Percentiles rank a stretch among this genome's conserved stretches.
phyloP scores from a whole-genome alignment of 2,113 vertebrate species.

The Gallinago jamesoni region DNA sequence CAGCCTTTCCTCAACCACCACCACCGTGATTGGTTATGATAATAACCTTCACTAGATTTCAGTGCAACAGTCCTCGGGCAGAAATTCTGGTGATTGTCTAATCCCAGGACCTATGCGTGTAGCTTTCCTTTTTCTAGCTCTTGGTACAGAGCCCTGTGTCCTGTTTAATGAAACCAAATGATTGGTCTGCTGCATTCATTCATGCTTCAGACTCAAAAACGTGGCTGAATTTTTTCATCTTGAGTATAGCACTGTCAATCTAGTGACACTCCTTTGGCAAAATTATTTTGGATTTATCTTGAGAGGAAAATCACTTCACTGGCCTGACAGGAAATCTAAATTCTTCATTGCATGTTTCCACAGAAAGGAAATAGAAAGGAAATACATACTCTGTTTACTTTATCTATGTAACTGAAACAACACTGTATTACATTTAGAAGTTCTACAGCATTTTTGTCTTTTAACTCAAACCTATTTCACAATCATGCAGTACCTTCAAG shows the following conservation, averaged over 20 bases:
- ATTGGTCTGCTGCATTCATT: not conserved
- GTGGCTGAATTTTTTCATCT: not conserved
- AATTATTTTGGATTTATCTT: not conserved
- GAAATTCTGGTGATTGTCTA: not conserved
- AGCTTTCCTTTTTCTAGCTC: not conserved
- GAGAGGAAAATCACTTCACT: not conserved
- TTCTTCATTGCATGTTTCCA: not conserved
- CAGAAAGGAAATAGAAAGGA: not conserved
- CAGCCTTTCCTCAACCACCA: not conserved
- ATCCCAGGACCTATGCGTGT: not conserved
- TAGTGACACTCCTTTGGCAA: not conserved
- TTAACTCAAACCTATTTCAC: not conserved
- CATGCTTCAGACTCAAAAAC: not conserved
- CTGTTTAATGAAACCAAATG: not conserved
- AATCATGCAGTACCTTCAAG: not conserved
- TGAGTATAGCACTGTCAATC: not conserved
- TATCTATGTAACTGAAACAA: not conserved
- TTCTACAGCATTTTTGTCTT: not conserved
- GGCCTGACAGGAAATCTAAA: not conserved
- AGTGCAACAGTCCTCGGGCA: not conserved
- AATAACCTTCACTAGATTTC: not conserved
- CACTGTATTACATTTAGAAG: not conserved
- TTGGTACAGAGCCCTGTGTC: not conserved
- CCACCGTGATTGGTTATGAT: not conserved
- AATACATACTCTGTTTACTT: not conserved